Conservation (phyloP, 2,113 vertebrate genomes). For the Sander vitreus region DNA sequence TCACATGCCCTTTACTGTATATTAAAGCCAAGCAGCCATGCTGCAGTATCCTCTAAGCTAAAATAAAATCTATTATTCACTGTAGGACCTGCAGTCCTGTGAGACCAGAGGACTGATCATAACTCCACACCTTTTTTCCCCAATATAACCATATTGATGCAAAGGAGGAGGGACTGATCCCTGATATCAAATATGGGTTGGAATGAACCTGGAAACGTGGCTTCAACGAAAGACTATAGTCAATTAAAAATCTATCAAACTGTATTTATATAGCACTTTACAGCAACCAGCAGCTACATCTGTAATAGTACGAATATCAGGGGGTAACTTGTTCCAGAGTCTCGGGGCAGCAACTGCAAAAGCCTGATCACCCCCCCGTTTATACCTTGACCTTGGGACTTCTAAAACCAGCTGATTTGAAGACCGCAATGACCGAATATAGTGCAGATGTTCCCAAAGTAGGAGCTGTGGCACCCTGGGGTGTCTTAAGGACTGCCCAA, state of each 20-base stretch:
- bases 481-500: not conserved
- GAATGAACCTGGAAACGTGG: not conserved
- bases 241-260: no score
- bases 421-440: no score
- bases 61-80: slow-evolving; percentile 34
- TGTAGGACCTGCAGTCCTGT: slow-evolving; percentile 12
- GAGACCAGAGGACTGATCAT: slow-evolving; percentile 12
- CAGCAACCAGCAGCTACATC: no score
- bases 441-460: not conserved
- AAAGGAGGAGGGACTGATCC: not conserved
- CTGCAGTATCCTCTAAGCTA: slow-evolving; percentile 36
- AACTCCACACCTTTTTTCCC: not conserved
- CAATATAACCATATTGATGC: slow-evolving; percentile 10
- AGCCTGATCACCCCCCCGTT: no score
- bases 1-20: slow-evolving; percentile 32
- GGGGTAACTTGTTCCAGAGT: no score
- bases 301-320: no score
- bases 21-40: slow-evolving; percentile 29
- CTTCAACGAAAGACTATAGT: not conserved
- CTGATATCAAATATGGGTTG: not conserved
- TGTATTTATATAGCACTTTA: no score
- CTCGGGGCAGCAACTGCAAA: no score
- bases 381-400: no score
- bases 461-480: not conserved
- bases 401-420: no score